These are phyloP conservation scores for Mastacembelus armatus DNA, from an alignment of 2,797 vertebrate species.

Conservation along the genomic window DNA sequence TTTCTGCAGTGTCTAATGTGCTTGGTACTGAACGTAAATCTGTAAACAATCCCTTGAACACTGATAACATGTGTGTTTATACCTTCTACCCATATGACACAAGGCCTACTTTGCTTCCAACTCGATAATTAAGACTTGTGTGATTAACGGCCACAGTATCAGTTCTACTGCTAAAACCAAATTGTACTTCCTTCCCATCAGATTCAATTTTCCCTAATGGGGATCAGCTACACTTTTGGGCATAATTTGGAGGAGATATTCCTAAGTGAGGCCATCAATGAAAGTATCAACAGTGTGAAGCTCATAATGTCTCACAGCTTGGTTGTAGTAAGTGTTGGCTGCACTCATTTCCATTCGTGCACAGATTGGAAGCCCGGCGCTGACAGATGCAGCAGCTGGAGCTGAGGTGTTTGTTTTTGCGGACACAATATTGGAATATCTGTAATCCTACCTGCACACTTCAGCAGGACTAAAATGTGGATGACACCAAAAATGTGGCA, in stretches of 20 bases:
- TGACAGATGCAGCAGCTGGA: no score
- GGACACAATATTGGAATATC: no score
- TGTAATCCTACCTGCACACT: no score
- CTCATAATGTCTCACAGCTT: no score
- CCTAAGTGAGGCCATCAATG: constrained; percentile 19
- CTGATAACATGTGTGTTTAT: background rate
- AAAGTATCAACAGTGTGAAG: constrained; percentile 28
- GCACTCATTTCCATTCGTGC: no score
- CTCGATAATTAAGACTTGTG: background rate
- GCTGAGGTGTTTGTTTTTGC: no score
- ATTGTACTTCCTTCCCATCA: background rate
- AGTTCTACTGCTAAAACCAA: constrained; percentile 1
- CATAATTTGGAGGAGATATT: constrained; percentile 11
- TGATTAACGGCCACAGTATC: constrained; percentile 1
- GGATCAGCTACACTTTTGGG: background rate
- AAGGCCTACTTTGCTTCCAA: background rate
- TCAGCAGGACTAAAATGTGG: no score
- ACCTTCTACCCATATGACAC: background rate
- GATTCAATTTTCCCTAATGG: constrained; percentile 1
- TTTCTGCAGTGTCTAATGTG: no score
- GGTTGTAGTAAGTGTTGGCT: no score
- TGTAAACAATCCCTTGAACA: background rate
- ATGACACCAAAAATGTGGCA: no score
- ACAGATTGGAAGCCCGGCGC: no score
- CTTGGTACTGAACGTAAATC: background rate